Percentiles rank a stretch among this genome's conserved stretches.
Evolutionary conservation across 2,797 vertebrate species (phyloP).

Genomic region (Sebastolobus altivelis): DNA sequence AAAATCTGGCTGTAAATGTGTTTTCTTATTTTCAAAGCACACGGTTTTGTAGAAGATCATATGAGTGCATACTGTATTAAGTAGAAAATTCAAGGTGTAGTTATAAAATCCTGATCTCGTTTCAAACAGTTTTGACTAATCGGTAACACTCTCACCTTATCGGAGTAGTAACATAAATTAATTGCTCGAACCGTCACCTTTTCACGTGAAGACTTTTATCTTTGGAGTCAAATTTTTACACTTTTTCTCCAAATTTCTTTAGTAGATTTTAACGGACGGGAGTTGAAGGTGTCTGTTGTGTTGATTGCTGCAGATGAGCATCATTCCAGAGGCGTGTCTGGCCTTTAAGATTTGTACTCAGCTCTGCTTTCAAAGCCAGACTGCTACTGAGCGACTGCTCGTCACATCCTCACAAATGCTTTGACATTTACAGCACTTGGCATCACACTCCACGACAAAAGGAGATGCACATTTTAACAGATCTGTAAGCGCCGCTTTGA

Average conservation of each 20-base stretch:
- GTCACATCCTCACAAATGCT: conserved; percentile 60
- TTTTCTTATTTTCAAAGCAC: background rate
- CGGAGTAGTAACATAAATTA: background rate
- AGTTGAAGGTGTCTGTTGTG: conserved; percentile 20
- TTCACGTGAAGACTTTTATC: background rate
- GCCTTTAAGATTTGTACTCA: conserved; percentile 59
- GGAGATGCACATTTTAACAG: conserved; percentile 39
- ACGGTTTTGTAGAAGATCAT: background rate
- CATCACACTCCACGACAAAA: conserved; percentile 10
- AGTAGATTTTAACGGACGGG: background rate
- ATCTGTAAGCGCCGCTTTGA: conserved; percentile 32
- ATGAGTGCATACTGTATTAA: background rate
- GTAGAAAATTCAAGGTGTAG: background rate
- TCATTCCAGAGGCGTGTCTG: conserved; percentile 69
- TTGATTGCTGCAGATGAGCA: conserved; percentile 48
- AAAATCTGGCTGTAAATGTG: background rate
- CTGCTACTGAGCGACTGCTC: conserved; percentile 22
- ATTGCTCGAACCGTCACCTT: no score
- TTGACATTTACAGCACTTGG: conserved; percentile 72
- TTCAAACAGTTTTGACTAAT: background rate
- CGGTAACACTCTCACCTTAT: background rate
- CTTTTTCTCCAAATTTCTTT: background rate
- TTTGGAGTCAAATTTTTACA: background rate
- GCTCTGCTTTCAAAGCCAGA: conserved; percentile 48
- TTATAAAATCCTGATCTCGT: background rate